Conservation (phyloP, 2,113 vertebrate species). For the Rhinopithecus roxellana region DNA sequence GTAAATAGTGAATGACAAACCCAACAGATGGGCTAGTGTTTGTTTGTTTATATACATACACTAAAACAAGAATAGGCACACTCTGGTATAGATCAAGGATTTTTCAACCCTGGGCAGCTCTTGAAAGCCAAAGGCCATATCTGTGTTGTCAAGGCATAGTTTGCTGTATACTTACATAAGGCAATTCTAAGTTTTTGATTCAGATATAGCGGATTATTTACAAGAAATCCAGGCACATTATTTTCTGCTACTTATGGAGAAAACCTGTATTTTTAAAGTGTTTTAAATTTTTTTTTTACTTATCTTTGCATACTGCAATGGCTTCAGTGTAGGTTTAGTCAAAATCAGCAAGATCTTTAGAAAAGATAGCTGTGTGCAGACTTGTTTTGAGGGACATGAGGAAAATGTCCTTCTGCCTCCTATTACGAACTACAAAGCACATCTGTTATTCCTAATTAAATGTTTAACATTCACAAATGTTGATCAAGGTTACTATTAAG, state of each 20-base stretch:
- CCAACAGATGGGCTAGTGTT: slow-evolving; percentile 28
- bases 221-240: neutral
- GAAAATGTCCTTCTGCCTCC: neutral
- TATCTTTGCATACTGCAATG: neutral
- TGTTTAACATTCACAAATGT: neutral
- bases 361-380: neutral
- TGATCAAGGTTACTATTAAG: slow-evolving; percentile 1
- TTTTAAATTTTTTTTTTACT: neutral
- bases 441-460: neutral
- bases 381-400: neutral
- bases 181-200: neutral
- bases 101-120: neutral
- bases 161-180: neutral
- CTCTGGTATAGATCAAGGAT: neutral
- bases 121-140: neutral
- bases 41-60: neutral
- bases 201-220: neutral
- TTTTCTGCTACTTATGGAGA: neutral
- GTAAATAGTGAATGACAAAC: neutral
- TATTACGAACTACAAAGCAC: neutral
- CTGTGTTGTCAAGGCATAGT: neutral
- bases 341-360: neutral
- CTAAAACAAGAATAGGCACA: neutral
- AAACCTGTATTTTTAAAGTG: neutral
- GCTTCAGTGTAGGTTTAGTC: neutral